These are phyloP conservation scores for Pygmarrhopalites habei DNA, from an alignment of 1,140 invertebrate species.

Conservation along the genomic window DNA sequence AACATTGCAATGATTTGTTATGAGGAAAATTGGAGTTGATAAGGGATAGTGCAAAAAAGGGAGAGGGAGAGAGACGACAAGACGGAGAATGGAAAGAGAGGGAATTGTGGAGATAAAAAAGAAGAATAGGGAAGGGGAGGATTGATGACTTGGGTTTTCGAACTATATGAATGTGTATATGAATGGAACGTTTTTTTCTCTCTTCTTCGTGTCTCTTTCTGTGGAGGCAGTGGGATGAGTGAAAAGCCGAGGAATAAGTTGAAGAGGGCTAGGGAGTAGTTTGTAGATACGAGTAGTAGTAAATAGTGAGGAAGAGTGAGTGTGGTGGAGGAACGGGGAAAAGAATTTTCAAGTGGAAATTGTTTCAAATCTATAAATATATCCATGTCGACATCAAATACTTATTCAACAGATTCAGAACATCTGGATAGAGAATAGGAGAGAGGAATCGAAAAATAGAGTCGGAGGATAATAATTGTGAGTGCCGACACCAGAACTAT, in stretches of 20 bases:
- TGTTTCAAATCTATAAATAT: conserved; percentile 40
- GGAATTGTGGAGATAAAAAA: too few relatives aligned
- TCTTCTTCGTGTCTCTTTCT: too few relatives aligned
- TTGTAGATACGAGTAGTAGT: not conserved
- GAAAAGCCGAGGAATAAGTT: not conserved
- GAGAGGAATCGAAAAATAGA: conserved; percentile 35
- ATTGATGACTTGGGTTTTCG: too few relatives aligned
- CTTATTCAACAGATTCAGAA: conserved; percentile 34
- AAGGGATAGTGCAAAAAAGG: not conserved
- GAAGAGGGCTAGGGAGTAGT: not conserved
- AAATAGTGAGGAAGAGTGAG: not conserved
- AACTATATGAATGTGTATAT: too few relatives aligned
- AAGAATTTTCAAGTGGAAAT: conserved; percentile 32
- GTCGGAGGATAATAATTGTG: conserved; percentile 34
- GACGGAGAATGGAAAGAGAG: too few relatives aligned
- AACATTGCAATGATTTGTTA: conserved; percentile 6
- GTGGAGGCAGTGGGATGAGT: not conserved
- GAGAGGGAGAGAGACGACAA: not conserved
- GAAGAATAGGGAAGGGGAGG: too few relatives aligned
- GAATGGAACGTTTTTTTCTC: too few relatives aligned
- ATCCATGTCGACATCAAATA: conserved; percentile 39
- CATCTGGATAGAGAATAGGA: conserved; percentile 35
- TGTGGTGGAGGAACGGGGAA: not conserved
- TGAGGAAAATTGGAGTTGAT: conserved; percentile 1
- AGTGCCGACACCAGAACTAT: conserved; percentile 33